Base-by-base conservation (phyloP, 2,888 invertebrate species). In the Tetrapedia diversipes region DNA sequence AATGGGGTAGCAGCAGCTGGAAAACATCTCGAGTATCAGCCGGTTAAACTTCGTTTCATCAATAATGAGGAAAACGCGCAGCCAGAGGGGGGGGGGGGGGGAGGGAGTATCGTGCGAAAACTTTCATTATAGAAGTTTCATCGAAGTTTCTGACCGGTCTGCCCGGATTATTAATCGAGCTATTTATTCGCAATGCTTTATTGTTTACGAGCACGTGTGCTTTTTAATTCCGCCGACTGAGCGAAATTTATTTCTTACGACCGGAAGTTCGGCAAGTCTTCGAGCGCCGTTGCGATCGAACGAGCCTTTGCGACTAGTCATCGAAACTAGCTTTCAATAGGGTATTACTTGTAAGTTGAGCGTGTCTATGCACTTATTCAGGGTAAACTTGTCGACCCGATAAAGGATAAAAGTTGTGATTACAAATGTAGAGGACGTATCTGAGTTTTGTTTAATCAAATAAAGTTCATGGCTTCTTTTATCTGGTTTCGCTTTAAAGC, bases 61-160 rank as follows among this genome's bases (percentile, higher is more conserved):
- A 73, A 83, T 83, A 84, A 81, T n/a, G 56, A 24, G 47, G 34
- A 57, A 74, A 54, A 64, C 54, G 57, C 56, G 57, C 16, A 29
- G 29, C 53, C 11, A 22, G 16, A 22, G 45, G 54, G n/a, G n/a
- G n/a, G n/a, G n/a, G n/a, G n/a, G n/a, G n/a, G n/a, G n/a, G n/a
- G n/a, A n/a, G n/a, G n/a, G n/a, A n/a, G n/a, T n/a, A n/a, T n/a
- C n/a, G 27, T 39, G 32, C 45, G 49, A 47, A 63, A 78, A 76
- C 71, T 77, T 79, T 74, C 67, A 78, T 83, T 79, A 84, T 80
- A 70, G 69, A 78, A 86, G 78, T 86, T 82, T 70, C 75, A 74
- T 80, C 72, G 54, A 63, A 82, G 69, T 84, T 82, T 49, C 59
- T 59, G 45, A 56, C 54, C 65, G 56, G 29, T n/a, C 56, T 47